Percentiles rank a stretch among this genome's conserved stretches.
Evolutionary conservation across 1,140 invertebrate genomes (phyloP).

Genomic region (Nephila pilipes): DNA sequence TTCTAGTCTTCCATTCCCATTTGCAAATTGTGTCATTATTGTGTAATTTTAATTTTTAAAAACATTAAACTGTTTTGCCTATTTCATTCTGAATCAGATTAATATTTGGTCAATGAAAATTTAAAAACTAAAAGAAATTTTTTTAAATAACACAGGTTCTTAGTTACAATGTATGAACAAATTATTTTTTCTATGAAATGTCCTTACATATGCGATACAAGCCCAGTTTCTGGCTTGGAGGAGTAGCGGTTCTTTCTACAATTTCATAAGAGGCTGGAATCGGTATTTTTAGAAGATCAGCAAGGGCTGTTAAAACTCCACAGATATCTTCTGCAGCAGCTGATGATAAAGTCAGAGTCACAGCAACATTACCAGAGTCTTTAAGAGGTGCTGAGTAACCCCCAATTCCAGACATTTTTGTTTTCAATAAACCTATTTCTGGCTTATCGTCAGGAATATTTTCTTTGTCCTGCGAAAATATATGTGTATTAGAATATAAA

Average conservation of each 20-base stretch:
- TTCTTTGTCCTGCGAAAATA: constrained; percentile 81
- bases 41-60: no score
- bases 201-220: constrained; percentile 84
- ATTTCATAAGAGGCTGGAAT: constrained; percentile 92
- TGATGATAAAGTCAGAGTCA: constrained; percentile 94
- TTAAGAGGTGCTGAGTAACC: constrained; percentile 82
- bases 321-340: constrained; percentile 95
- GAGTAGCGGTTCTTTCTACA: constrained; percentile 89
- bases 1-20: no score
- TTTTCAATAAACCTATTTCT: constrained; percentile 62
- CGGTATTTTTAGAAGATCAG: constrained; percentile 94
- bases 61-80: no score
- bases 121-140: no score
- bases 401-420: constrained; percentile 79
- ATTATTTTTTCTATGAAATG: no score
- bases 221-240: constrained; percentile 89
- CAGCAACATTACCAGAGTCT: constrained; percentile 92
- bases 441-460: constrained; percentile 79
- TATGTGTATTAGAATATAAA: neutral
- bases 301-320: constrained; percentile 92
- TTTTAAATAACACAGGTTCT: no score
- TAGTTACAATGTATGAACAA: no score
- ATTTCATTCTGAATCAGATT: no score
- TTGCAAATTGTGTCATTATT: no score
- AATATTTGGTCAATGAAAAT: no score